Conservation (phyloP, 2,888 invertebrate genomes). For the Vanessa cardui region DNA sequence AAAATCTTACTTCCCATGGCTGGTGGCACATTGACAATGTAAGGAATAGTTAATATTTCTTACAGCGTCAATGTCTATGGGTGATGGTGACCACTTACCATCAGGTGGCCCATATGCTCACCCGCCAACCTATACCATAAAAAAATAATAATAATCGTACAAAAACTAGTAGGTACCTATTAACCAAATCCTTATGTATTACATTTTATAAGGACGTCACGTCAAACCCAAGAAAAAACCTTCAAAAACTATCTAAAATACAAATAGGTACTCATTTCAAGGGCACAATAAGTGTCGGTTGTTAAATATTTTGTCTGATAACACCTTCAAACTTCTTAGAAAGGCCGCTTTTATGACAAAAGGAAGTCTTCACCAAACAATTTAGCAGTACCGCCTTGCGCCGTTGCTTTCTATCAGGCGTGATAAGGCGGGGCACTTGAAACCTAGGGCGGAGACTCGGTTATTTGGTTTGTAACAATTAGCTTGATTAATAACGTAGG, state of each 20-base stretch:
- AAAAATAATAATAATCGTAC: no score
- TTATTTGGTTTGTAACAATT: constrained; percentile 65
- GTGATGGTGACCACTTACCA: no score
- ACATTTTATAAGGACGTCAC: no score
- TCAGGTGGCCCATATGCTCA: no score
- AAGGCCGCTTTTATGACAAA: constrained; percentile 23
- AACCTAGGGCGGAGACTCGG: constrained; percentile 57
- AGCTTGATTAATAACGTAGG: constrained; percentile 63
- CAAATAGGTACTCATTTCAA: constrained; percentile 15
- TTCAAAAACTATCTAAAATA: background rate
- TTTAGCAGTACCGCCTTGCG: constrained; percentile 54
- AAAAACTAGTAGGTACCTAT: no score
- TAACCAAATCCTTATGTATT: no score
- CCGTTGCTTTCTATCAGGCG: constrained; percentile 53
- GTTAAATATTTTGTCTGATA: constrained; percentile 18
- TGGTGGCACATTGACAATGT: no score
- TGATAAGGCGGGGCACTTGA: constrained; percentile 66
- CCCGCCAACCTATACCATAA: no score
- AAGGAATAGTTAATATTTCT: no score
- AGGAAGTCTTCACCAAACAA: constrained; percentile 60
- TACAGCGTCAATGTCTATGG: no score
- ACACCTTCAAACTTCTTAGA: constrained; percentile 44
- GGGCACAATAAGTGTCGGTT: constrained; percentile 11
- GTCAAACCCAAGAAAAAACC: no score
- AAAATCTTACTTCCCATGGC: no score